phyloP scores from a whole-genome alignment of 2,888 invertebrate species.

The Apodemia hepburni region DNA sequence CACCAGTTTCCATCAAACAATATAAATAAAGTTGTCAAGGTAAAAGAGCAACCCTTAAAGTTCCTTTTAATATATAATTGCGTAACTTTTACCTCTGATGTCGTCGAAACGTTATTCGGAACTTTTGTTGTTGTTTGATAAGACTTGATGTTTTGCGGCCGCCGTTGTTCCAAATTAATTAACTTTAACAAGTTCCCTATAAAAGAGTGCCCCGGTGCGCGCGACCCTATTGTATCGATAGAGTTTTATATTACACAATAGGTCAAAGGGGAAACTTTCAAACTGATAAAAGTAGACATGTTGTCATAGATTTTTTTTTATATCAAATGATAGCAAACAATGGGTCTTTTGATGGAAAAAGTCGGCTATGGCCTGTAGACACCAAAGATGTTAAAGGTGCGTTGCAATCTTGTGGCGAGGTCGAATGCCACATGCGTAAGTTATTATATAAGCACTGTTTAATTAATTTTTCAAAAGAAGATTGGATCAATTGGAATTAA shows the following conservation, averaged over 20 bases:
- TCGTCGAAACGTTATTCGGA: conserved; percentile 17
- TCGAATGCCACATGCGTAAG: too few relatives aligned
- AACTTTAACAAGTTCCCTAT: conserved; percentile 37
- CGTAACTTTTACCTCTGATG: conserved; percentile 15
- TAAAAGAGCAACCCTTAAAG: background rate
- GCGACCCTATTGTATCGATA: background rate
- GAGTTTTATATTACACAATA: background rate
- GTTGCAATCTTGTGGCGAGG: too few relatives aligned
- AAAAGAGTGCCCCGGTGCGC: background rate
- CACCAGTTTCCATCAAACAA: background rate
- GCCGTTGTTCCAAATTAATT: conserved; percentile 18
- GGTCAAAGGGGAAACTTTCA: background rate
- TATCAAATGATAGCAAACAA: too few relatives aligned
- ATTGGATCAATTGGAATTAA: too few relatives aligned
- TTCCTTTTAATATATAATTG: conserved; percentile 11
- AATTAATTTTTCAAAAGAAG: too few relatives aligned
- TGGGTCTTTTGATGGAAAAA: too few relatives aligned
- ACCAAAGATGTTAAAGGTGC: too few relatives aligned
- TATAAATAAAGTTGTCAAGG: background rate
- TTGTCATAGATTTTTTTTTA: background rate
- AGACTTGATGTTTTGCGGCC: conserved; percentile 10
- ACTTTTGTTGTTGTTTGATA: conserved; percentile 9
- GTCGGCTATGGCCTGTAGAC: too few relatives aligned
- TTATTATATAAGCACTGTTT: too few relatives aligned
- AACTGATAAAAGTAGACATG: background rate